Evolutionary conservation across 2,113 vertebrate species (phyloP).

Genomic region (Eira barbara): DNA sequence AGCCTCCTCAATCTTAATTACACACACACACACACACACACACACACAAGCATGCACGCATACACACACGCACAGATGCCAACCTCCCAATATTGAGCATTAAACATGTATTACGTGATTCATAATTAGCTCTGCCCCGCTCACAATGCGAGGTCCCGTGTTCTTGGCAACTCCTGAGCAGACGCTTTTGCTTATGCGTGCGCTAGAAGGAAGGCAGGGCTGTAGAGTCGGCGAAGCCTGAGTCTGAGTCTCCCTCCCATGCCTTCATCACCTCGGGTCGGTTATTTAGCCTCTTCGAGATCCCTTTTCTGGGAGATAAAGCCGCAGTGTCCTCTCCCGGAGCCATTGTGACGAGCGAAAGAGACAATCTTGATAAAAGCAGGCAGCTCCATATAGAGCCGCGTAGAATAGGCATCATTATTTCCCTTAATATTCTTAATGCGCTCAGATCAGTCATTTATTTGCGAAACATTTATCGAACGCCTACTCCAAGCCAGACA

Average conservation of each 20-base stretch:
- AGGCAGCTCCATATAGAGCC: background rate
- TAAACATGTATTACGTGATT: background rate
- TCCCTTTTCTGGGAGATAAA: conserved; percentile 45
- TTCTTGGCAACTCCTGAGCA: background rate
- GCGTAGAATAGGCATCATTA: background rate
- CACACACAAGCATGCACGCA: background rate
- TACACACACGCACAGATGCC: background rate
- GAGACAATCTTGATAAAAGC: background rate
- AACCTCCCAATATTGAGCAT: background rate
- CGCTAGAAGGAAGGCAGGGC: background rate
- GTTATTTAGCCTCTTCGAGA: conserved; percentile 27
- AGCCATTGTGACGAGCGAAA: conserved; percentile 16
- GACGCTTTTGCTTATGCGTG: background rate
- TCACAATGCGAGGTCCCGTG: background rate
- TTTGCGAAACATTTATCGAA: background rate
- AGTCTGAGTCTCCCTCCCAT: conserved; percentile 34
- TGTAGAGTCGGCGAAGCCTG: background rate
- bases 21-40: background rate
- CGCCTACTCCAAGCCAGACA: background rate
- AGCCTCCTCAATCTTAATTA: background rate
- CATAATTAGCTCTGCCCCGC: background rate
- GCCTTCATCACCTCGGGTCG: background rate
- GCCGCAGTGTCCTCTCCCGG: conserved; percentile 20
- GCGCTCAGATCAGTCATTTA: conserved; percentile 2
- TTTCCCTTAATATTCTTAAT: conserved; percentile 36